phyloP scores from a whole-genome alignment of 2,888 invertebrate genomes.

The Theretra japonica region DNA sequence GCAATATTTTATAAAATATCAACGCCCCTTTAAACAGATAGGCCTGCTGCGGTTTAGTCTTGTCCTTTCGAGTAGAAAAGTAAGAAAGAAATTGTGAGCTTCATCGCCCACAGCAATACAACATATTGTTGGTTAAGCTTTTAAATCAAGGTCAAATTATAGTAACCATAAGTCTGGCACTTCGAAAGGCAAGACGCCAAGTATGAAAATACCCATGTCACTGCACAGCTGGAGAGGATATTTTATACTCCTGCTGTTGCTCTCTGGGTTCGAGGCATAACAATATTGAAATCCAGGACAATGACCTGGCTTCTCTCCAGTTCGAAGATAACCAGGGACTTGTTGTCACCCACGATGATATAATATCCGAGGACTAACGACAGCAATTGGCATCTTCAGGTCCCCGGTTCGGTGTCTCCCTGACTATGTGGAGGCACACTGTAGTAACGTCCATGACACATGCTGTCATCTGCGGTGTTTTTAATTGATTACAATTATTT shows the following conservation, averaged over 20 bases:
- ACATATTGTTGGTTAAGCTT: not conserved
- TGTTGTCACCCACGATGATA: too few relatives aligned
- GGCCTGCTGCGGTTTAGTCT: not conserved
- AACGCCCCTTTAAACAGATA: not conserved
- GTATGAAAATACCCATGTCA: not conserved
- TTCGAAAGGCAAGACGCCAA: not conserved
- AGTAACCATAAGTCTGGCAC: not conserved
- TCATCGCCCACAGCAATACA: too few relatives aligned
- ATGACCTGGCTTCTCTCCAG: not conserved
- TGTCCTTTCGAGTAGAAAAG: not conserved
- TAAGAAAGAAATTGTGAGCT: too few relatives aligned
- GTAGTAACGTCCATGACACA: conserved; percentile 3
- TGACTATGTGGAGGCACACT: conserved; percentile 6
- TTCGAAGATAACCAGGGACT: not conserved
- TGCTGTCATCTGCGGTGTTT: conserved; percentile 4
- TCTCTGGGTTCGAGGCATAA: not conserved
- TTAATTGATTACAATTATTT: conserved; percentile 1
- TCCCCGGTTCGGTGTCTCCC: not conserved
- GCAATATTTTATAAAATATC: not conserved
- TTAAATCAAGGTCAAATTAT: not conserved
- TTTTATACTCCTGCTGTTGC: not conserved
- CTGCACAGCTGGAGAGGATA: not conserved
- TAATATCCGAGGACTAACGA: not conserved
- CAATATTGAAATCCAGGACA: not conserved
- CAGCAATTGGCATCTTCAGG: not conserved